Conservation (phyloP, 2,113 vertebrate species). For the Typhlomys cinereus region DNA sequence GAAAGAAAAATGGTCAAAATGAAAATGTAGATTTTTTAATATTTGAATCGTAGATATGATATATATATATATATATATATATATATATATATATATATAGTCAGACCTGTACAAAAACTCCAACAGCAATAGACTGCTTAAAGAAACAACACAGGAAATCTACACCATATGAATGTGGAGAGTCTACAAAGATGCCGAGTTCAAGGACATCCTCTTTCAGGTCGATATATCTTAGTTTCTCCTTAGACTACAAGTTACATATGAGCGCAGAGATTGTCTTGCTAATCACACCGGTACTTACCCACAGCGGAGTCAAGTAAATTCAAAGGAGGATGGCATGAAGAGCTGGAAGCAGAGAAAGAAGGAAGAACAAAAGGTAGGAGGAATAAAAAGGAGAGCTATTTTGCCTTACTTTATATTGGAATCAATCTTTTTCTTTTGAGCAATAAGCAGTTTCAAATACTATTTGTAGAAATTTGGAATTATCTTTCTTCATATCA, state of each 20-base stretch:
- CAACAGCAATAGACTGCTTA: neutral
- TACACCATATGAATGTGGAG: neutral
- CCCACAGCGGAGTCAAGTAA: neutral
- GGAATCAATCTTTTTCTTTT: slow-evolving; percentile 4
- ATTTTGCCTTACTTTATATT: neutral
- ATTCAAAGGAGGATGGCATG: neutral
- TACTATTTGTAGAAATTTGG: neutral
- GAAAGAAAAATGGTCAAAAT: neutral
- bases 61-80: neutral
- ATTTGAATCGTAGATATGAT: neutral
- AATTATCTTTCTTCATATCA: neutral
- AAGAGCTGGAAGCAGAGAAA: neutral
- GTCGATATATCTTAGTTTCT: neutral
- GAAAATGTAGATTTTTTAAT: neutral
- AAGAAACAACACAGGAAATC: neutral
- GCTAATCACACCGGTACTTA: neutral
- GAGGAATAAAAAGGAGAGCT: neutral
- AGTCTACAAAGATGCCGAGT: neutral
- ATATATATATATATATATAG: neutral
- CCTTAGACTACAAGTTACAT: neutral
- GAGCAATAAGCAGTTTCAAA: neutral
- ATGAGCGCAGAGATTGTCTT: neutral
- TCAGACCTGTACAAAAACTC: neutral
- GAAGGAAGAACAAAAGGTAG: neutral
- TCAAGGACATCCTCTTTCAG: neutral